Evolutionary conservation across 2,888 invertebrate species (phyloP).

Genomic region (Drosophila koepferae): DNA sequence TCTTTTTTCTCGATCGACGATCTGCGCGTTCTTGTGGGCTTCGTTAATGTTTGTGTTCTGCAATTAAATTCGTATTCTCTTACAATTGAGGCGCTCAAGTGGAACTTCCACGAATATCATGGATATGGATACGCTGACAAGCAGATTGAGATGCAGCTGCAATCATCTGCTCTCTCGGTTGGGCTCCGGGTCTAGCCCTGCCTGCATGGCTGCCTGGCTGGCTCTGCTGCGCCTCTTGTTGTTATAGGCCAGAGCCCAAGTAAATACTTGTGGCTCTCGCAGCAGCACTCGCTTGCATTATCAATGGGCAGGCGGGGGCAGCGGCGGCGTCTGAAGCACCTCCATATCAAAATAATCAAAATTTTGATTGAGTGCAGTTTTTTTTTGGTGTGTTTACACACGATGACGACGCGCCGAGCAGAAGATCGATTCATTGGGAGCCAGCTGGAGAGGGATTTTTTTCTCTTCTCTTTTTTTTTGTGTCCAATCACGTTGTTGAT

Average conservation of each 20-base stretch:
- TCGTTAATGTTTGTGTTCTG: conserved; percentile 68
- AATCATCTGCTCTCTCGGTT: conserved; percentile 24
- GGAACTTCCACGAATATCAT: conserved; percentile 75
- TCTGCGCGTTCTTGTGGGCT: conserved; percentile 2
- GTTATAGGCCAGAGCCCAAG: conserved; percentile 61
- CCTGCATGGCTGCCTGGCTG: conserved; percentile 18
- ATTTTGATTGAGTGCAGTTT: conserved; percentile 80
- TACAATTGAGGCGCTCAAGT: conserved; percentile 77
- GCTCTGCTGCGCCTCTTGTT: conserved; percentile 20
- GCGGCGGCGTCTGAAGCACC: conserved; percentile 70
- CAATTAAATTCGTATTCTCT: conserved; percentile 81
- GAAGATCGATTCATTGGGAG: conserved; percentile 58
- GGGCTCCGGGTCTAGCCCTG: too few species aligned
- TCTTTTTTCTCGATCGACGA: neutral
- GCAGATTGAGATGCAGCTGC: conserved; percentile 81
- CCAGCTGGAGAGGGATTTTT: conserved; percentile 25
- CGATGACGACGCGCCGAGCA: conserved; percentile 30
- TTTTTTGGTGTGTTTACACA: conserved; percentile 73
- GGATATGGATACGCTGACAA: conserved; percentile 79
- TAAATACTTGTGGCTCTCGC: conserved; percentile 51
- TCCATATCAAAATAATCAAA: conserved; percentile 80
- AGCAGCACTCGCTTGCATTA: conserved; percentile 41
- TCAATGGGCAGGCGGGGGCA: conserved; percentile 54
- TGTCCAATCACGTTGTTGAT: conserved; percentile 83
- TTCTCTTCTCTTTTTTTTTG: conserved; percentile 22